Evolutionary conservation across 2,888 invertebrate species (phyloP).

Genomic region (Pandemis heparana): DNA sequence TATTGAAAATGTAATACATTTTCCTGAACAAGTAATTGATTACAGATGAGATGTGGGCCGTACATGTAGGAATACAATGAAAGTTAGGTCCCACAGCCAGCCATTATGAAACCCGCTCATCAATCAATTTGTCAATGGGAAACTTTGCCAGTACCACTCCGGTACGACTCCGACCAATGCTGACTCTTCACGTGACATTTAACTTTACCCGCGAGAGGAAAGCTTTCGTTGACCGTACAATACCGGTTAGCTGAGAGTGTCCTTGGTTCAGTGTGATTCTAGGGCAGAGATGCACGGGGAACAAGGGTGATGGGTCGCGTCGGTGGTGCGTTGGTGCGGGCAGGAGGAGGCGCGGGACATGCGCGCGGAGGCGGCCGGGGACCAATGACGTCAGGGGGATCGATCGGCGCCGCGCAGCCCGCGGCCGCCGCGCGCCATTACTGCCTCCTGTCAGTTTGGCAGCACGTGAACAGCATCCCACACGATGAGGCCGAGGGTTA

Average conservation of each 20-base stretch:
- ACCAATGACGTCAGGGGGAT: slow-evolving; percentile 79
- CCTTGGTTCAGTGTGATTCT: too few relatives aligned
- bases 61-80: neutral
- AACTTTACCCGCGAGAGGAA: neutral
- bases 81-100: slow-evolving; percentile 30
- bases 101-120: slow-evolving; percentile 55
- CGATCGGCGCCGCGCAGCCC: slow-evolving; percentile 62
- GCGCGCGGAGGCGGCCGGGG: slow-evolving; percentile 52
- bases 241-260: slow-evolving; percentile 6
- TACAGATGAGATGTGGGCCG: neutral
- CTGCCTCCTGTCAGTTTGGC: slow-evolving; percentile 57
- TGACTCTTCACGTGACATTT: slow-evolving; percentile 34
- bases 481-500: slow-evolving; percentile 62
- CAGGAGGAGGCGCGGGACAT: slow-evolving; percentile 46
- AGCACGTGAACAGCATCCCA: slow-evolving; percentile 59
- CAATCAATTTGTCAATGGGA: slow-evolving; percentile 78
- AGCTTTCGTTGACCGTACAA: slow-evolving; percentile 28
- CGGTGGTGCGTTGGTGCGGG: slow-evolving; percentile 13
- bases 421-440: slow-evolving; percentile 49
- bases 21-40: slow-evolving; percentile 5
- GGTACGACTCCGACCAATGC: slow-evolving; percentile 50
- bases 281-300: slow-evolving; percentile 51
- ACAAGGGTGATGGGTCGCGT: neutral
- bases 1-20: neutral
- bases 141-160: slow-evolving; percentile 53